Conservation (phyloP, 2,888 invertebrate genomes). For the Hyposoter dolosus region DNA sequence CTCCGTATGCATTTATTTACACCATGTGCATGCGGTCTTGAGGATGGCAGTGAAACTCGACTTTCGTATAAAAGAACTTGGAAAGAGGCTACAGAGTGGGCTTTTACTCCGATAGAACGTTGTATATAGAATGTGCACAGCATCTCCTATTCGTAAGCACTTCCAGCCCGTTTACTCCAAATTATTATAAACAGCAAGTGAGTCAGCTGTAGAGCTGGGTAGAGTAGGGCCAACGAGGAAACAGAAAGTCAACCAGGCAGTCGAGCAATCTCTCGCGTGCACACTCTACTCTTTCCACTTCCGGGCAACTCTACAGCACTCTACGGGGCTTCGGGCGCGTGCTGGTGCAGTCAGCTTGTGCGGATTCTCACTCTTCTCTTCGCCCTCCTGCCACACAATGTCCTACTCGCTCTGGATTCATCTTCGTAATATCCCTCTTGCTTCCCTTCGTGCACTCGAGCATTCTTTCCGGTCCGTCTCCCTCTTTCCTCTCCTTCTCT, state of each 20-base stretch:
- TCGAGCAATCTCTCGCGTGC: conserved; percentile 52
- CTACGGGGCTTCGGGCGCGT: conserved; percentile 38
- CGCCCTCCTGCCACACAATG: conserved; percentile 9
- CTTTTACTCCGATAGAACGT: conserved; percentile 50
- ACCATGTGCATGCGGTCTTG: conserved; percentile 38
- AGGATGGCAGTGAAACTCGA: conserved; percentile 53
- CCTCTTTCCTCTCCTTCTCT: neutral
- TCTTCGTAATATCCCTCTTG: conserved; percentile 44
- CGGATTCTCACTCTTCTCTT: conserved; percentile 35
- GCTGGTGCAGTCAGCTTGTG: conserved; percentile 43
- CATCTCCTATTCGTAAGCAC: conserved; percentile 65
- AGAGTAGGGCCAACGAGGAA: conserved; percentile 42
- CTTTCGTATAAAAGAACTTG: conserved; percentile 53
- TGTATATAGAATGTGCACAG: conserved; percentile 18
- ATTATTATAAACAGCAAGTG: conserved; percentile 72
- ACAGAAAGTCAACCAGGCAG: conserved; percentile 55
- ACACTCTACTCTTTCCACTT: conserved; percentile 39
- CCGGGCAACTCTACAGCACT: conserved; percentile 38
- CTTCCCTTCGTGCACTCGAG: conserved; percentile 42
- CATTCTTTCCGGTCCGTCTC: conserved; percentile 25
- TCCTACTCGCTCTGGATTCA: conserved; percentile 38
- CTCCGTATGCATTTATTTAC: conserved; percentile 17
- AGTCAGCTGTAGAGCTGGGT: conserved; percentile 56
- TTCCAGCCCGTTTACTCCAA: conserved; percentile 70
- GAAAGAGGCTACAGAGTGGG: conserved; percentile 48